Base-by-base conservation (phyloP, 2,113 vertebrate genomes). In the Sander vitreus region DNA sequence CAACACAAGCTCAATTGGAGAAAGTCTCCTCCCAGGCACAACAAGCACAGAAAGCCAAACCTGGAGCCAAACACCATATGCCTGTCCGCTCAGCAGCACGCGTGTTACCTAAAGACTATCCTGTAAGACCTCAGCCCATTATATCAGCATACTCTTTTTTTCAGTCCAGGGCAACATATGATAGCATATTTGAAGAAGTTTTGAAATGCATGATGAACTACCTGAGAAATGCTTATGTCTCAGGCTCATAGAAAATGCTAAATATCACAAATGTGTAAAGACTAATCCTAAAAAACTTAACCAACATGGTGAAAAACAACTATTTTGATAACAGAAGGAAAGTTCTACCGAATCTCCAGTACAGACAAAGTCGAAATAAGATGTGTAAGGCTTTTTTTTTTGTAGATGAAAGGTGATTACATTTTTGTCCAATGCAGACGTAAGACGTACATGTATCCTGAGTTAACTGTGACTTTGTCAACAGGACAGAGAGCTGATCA, bases 401-500 rank as follows among this genome's bases (percentile, higher is more conserved):
- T 69, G 15, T 19, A 10, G 25, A 47, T 54, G 16, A 57, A 64
- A 23, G 9, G 13, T 45, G 18, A 25, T 43, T 5, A 39, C 0
- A 0, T 27, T 39, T 65, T 45, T 30, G 25, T 62, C 4, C 16
- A 19, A 25, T 50, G 10, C 10, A 57, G 39, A 58, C 19, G 0
- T 39, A 13, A n/a, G 27, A 47, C 45, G 4, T 68, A 3, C 15
- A 45, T 55, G 23, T 50, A 7, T 75, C 11, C 25, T n/a, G 30
- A 21, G 4, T 25, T 63, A 53, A 81, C 33, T 73, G 27, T 76
- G 25, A 36, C 27, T 78, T 18, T 43, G 64, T 93, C 79, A 64
- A 94, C 89, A 99, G 98, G 98, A 99, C 94, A 95, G 95, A 94
- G 97, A 98, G 76, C 91, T 99, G 84, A 91, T 98, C 87, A 97